Evolutionary conservation across 2,113 vertebrate genomes (phyloP).

Genomic region (Synodontis membranacea): DNA sequence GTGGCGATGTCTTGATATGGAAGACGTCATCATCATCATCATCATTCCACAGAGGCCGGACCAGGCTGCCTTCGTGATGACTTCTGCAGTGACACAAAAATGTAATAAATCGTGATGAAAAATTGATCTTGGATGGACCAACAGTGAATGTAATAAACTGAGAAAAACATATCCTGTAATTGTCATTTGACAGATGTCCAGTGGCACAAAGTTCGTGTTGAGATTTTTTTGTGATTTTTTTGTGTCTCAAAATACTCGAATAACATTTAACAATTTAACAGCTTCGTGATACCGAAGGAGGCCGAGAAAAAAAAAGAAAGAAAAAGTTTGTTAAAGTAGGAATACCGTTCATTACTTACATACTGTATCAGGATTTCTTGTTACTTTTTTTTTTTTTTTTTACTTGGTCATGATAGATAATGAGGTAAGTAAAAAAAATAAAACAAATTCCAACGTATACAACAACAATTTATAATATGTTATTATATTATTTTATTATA

Average conservation of each 20-base stretch:
- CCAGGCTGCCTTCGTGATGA: neutral
- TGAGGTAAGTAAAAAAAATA: neutral
- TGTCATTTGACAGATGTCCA: slow-evolving; percentile 16
- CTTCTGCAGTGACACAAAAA: neutral
- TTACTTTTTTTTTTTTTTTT: neutral
- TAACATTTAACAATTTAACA: neutral
- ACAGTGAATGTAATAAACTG: neutral
- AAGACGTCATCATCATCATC: neutral
- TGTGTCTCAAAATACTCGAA: neutral
- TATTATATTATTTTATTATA: too few species aligned
- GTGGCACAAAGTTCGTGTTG: neutral
- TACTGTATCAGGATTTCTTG: neutral
- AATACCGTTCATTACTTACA: neutral
- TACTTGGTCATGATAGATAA: neutral
- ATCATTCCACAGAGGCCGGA: neutral
- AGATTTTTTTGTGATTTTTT: too few species aligned
- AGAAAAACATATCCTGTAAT: neutral
- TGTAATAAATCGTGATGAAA: neutral
- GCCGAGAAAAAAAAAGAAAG: neutral
- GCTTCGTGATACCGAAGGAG: neutral
- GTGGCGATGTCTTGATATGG: neutral
- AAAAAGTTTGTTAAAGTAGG: neutral
- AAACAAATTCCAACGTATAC: too few species aligned
- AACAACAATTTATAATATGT: too few species aligned
- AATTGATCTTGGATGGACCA: neutral